Base-by-base conservation (phyloP, 30 jellyfish, hydroid and myxozoan species). In the Hydra vulgaris region DNA sequence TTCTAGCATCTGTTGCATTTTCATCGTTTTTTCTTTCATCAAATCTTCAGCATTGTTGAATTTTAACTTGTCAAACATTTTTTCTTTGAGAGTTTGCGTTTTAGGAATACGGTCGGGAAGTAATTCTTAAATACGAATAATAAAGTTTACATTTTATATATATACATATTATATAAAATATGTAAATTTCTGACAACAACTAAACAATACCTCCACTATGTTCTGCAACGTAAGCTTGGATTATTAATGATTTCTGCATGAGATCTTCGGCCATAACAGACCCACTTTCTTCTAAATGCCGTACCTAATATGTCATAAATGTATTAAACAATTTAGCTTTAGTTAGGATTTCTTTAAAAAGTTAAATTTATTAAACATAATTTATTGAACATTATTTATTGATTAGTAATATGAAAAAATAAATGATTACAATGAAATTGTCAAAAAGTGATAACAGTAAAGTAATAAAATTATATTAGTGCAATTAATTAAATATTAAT, bases 221-320 rank as follows among this genome's bases (percentile, higher is more conserved):
- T 18, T 92, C 98, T 74, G 83, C 23, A 19, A 83, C 90, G 76
- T 85, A 81, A 23, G 87, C 53, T 81, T 92, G 96, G 79, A 92
- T 92, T 25, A 92, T 83, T n/a, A 78, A 83, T 52, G 96, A 69
- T 68, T 92, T 92, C 82, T 81, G 90, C 98, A 92, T 92, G 27
- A 92, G 25, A 84, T 92, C 98, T 0, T 92, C 96, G 23, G 94
- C 98, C 91, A 92, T 78, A 72, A 77, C 77, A 7, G 98, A 86
- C 4, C 96, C 95, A 80, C 87, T 92, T 76, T 92, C 98, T 72
- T 92, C 98, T 22, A 92, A 70, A 71, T 87, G 96, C 23, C 96
- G 96, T 22, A 92, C 96, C 98, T 91, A 18, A 25, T 8, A 27
- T 52, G 53, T 24, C 61, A 12, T 40, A 40, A 40, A 40, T 40